Evolutionary conservation across 2,888 invertebrate genomes (phyloP).

Genomic region (Patella depressa): DNA sequence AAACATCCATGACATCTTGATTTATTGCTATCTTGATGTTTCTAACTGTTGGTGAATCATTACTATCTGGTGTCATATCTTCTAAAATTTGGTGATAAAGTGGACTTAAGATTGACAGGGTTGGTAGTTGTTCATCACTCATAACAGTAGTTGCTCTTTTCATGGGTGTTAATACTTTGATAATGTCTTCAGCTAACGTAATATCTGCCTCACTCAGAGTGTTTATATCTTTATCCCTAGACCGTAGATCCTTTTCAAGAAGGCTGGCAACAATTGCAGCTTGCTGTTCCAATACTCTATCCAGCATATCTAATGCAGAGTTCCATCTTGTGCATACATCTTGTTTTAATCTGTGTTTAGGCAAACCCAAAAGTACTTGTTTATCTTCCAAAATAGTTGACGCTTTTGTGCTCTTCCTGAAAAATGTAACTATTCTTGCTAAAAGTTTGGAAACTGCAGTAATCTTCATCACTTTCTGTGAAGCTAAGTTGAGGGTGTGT

Average conservation of each 20-base stretch:
- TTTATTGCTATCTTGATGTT: too few species aligned
- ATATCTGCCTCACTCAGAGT: constrained; percentile 23
- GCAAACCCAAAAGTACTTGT: constrained; percentile 22
- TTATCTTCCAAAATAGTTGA: constrained; percentile 22
- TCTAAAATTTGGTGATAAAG: not conserved
- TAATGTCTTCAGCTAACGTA: constrained; percentile 29
- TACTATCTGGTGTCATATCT: not conserved
- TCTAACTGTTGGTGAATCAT: not conserved
- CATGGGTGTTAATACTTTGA: constrained; percentile 28
- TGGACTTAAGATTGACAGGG: constrained; percentile 32
- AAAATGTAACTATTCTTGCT: constrained; percentile 27
- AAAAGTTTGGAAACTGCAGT: constrained; percentile 23
- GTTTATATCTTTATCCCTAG: constrained; percentile 18
- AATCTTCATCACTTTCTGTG: constrained; percentile 21
- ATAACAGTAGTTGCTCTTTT: constrained; percentile 37
- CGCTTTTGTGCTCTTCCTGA: constrained; percentile 29
- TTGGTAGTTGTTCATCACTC: constrained; percentile 26
- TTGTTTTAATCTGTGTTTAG: too few species aligned
- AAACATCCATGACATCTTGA: constrained; percentile 1
- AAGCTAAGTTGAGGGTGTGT: constrained; percentile 34
- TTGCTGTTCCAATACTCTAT: constrained; percentile 30
- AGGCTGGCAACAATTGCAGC: constrained; percentile 27
- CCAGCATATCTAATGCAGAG: constrained; percentile 29
- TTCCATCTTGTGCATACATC: constrained; percentile 35
- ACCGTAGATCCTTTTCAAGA: constrained; percentile 21